Percentiles rank a stretch among this genome's conserved stretches.
Evolutionary conservation across 2,888 invertebrate genomes (phyloP).

Genomic region (Hypolimnas misippus): DNA sequence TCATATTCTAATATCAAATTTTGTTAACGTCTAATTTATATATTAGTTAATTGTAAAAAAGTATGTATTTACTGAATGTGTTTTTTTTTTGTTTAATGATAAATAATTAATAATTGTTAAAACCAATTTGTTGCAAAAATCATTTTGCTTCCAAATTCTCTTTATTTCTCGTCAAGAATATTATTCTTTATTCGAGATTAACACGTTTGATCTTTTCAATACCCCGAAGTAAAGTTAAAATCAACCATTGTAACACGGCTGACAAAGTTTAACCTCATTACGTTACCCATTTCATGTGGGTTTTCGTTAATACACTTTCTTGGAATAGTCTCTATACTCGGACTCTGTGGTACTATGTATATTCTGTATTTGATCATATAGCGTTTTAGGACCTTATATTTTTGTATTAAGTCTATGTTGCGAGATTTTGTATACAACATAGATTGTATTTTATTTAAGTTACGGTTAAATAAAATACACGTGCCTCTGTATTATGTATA

Average conservation of each 20-base stretch:
- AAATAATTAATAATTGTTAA: no score
- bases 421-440: neutral
- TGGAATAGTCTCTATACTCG: constrained; percentile 64
- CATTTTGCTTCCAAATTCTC: no score
- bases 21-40: neutral
- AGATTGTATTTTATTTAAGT: no score
- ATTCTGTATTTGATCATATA: constrained; percentile 48
- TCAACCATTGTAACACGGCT: constrained; percentile 54
- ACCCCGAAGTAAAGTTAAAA: constrained; percentile 28
- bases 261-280: constrained; percentile 69
- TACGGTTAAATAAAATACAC: no score
- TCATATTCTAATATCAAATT: neutral
- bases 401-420: neutral
- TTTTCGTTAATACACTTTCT: constrained; percentile 62
- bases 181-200: no score
- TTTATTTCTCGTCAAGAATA: no score
- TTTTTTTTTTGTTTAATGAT: no score
- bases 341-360: constrained; percentile 50
- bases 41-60: no score
- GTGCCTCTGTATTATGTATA: neutral
- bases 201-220: constrained; percentile 6
- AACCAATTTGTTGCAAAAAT: no score
- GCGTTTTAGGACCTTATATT: neutral
- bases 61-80: no score
- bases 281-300: constrained; percentile 67